Base-by-base conservation (phyloP, 2,113 vertebrate genomes). In the Propithecus coquereli region DNA sequence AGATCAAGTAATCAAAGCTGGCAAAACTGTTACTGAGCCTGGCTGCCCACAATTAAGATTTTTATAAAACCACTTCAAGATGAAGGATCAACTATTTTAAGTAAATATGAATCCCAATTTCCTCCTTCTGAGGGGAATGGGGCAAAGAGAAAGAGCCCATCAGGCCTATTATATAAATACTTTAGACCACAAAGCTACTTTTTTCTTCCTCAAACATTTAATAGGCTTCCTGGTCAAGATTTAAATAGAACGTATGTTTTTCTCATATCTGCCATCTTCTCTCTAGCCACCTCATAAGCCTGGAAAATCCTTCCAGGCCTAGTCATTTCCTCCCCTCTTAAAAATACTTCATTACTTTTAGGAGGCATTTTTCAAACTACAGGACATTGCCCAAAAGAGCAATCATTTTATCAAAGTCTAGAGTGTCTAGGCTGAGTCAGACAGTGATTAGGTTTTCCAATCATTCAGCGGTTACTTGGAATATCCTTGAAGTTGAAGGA, bases 1-100 rank as follows among this genome's bases (percentile, higher is more conserved):
- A 94, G 54, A 47, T 95, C 66, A 95, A 96, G 94, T 95, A 95
- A 95, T 90, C 93, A 97, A 80, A 97, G 95, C 66, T 96, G 94
- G 80, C 79, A 94, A 87, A 96, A 88, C 63, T 90, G 61, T 97
- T 20, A 86, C 63, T 47, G 17, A 85, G 59, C 63, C 70, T 86
- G 40, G 84, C 27, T 96, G 96, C 63, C 63, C 96, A 98, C 52
- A 89, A 81, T 93, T 65, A 22, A 32, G 14, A 68, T 90, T 95
- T 97, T 95, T 95, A 82, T 57, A 95, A 96, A 94, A 34, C 86
- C 80, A 73, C n/a, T 37, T 94, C 87, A 92, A 93, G 85, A 96
- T 77, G 88, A 90, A 5, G 37, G 88, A 80, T 91, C 93, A 97
- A 93, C 84, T 94, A 94, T 97, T 97, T 97, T 65, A 93, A 97